These are phyloP conservation scores for Matsumyia berberina DNA, from an alignment of 2,888 invertebrate genomes.

Conservation along the genomic window DNA sequence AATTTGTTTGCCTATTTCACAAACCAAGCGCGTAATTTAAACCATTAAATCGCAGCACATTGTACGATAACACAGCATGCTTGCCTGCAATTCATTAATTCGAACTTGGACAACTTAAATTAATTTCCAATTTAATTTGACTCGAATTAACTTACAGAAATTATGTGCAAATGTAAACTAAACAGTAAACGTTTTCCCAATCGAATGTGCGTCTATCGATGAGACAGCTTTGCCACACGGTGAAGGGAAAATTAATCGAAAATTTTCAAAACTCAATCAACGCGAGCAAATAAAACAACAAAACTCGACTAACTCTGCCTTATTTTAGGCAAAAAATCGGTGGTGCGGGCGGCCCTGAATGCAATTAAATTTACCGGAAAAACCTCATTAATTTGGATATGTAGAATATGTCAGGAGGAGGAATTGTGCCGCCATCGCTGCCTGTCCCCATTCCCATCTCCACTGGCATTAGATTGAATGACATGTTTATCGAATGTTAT, in stretches of 20 bases:
- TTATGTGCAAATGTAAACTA: not conserved
- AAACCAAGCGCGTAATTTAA: no score
- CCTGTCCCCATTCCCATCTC: no score
- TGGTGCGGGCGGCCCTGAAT: not conserved
- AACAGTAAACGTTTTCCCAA: not conserved
- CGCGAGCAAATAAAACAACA: conserved; percentile 4
- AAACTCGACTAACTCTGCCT: no score
- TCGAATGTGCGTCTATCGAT: no score
- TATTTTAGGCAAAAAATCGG: no score
- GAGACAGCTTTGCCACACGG: not conserved
- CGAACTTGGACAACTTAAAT: no score
- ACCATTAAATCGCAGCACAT: no score
- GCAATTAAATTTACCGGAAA: conserved; percentile 39
- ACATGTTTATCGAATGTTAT: conserved; percentile 22
- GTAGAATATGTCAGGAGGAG: conserved; percentile 26
- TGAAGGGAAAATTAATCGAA: conserved; percentile 17
- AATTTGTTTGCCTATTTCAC: no score
- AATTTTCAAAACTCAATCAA: conserved; percentile 28
- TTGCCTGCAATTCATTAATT: no score
- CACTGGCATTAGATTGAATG: conserved; percentile 25
- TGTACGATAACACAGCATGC: no score
- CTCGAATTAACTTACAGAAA: not conserved
- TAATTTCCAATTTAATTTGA: not conserved
- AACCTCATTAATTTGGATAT: conserved; percentile 54
- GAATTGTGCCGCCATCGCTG: no score